These are phyloP conservation scores for Melinaea marsaeus DNA, from an alignment of 2,888 invertebrate genomes.

Conservation along the genomic window DNA sequence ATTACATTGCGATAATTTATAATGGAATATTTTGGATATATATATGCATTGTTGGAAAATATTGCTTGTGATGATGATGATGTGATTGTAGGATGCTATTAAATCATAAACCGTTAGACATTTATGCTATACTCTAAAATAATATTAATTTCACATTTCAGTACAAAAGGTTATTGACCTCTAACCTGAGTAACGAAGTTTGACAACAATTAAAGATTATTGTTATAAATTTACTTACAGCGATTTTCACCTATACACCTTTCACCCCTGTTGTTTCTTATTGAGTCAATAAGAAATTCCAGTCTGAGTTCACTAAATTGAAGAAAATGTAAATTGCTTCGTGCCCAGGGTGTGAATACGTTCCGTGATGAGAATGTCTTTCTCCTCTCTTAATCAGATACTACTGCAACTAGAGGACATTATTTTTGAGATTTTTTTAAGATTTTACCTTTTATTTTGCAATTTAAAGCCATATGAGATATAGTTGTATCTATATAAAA, in stretches of 20 bases:
- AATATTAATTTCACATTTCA: too few species aligned
- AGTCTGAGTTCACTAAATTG: conserved; percentile 62
- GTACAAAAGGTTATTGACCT: too few species aligned
- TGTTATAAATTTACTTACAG: conserved; percentile 5
- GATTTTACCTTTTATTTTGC: too few species aligned
- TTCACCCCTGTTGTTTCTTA: conserved; percentile 27
- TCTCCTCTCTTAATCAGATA: conserved; percentile 24
- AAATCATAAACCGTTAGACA: too few species aligned
- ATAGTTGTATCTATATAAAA: too few species aligned
- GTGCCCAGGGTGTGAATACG: conserved; percentile 53
- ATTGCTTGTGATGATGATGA: not conserved
- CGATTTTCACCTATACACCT: conserved; percentile 20
- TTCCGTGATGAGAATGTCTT: conserved; percentile 56
- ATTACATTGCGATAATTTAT: too few species aligned
- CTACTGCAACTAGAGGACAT: conserved; percentile 23
- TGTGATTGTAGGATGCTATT: too few species aligned
- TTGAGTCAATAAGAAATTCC: conserved; percentile 62
- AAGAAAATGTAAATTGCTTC: conserved; percentile 70
- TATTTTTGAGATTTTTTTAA: not conserved
- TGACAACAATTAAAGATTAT: not conserved
- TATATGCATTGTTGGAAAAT: not conserved
- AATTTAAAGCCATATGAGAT: too few species aligned
- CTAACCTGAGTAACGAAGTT: too few species aligned
- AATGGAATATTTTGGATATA: too few species aligned
- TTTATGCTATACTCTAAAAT: too few species aligned